phyloP scores from a whole-genome alignment of 2,113 vertebrate species.

The Nibea coibor region DNA sequence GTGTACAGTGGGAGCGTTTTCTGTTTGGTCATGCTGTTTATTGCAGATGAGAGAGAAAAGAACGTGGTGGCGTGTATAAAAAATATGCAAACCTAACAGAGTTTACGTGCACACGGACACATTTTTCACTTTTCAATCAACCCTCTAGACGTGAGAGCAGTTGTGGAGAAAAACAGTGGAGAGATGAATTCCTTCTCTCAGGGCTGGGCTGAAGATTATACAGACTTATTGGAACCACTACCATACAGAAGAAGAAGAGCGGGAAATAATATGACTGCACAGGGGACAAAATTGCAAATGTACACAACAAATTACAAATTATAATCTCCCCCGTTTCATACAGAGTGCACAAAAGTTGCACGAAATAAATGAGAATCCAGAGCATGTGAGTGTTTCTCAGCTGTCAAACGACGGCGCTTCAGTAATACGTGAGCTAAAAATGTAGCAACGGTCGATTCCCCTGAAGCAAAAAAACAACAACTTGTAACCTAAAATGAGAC shows the following conservation, averaged over 20 bases:
- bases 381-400: conserved; percentile 20
- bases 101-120: conserved; percentile 20
- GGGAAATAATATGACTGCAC: conserved; percentile 35
- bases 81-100: conserved; percentile 43
- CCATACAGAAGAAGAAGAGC: conserved; percentile 9
- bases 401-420: conserved; percentile 45
- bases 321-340: conserved; percentile 6
- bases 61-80: not conserved
- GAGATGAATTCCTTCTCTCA: conserved; percentile 49
- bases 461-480: conserved; percentile 23
- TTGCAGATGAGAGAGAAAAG: conserved; percentile 53
- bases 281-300: conserved; percentile 50
- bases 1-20: conserved; percentile 22
- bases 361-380: conserved; percentile 38
- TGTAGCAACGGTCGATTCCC: conserved; percentile 27
- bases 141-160: conserved; percentile 47
- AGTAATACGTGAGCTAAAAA: conserved; percentile 39
- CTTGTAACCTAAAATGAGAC: conserved; percentile 21
- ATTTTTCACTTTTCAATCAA: conserved; percentile 71
- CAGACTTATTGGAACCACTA: conserved; percentile 58
- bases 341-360: conserved; percentile 16
- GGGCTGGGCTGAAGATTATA: conserved; percentile 38
- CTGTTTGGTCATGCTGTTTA: conserved; percentile 56
- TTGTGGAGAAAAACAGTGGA: conserved; percentile 46
- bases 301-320: conserved; percentile 58